Percentiles rank a stretch among this genome's conserved stretches.
Evolutionary conservation across 2,113 vertebrate species (phyloP).

Genomic region (Bothrops jararaca): DNA sequence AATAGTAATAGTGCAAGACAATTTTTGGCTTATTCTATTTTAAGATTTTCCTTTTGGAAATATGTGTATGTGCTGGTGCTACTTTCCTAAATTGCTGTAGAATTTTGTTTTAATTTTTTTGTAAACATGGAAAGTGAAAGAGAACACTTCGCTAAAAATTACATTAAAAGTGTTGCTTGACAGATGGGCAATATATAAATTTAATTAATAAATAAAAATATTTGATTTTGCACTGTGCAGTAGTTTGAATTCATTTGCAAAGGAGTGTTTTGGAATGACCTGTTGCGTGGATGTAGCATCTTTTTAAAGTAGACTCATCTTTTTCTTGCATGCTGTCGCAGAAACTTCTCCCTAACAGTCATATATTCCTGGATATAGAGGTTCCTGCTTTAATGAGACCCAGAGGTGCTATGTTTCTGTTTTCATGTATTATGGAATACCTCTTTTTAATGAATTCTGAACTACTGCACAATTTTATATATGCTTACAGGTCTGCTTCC

Average conservation of each 20-base stretch:
- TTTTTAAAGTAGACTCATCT: not conserved
- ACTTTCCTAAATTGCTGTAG: not conserved
- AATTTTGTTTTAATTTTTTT: not conserved
- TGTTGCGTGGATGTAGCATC: not conserved
- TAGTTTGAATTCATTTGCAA: not conserved
- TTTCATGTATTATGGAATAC: not conserved
- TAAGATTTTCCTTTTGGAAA: not conserved
- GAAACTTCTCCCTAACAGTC: not conserved
- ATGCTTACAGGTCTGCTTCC: not conserved
- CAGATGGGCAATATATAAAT: not conserved
- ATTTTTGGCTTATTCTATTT: not conserved
- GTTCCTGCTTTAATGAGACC: not conserved
- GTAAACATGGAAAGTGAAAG: not conserved
- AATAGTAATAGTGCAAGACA: not conserved
- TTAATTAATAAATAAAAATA: not conserved
- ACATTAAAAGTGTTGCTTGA: not conserved
- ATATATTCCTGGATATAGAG: not conserved
- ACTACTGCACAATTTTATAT: not conserved
- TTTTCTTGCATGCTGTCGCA: not conserved
- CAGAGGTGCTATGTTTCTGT: not conserved
- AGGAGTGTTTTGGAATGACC: not conserved
- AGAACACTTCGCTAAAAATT: not conserved
- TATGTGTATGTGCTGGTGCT: not conserved
- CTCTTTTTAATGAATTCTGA: not conserved
- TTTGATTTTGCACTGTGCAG: not conserved